phyloP scores from a whole-genome alignment of 2,113 vertebrate species.

The Sinocyclocheilus grahami region DNA sequence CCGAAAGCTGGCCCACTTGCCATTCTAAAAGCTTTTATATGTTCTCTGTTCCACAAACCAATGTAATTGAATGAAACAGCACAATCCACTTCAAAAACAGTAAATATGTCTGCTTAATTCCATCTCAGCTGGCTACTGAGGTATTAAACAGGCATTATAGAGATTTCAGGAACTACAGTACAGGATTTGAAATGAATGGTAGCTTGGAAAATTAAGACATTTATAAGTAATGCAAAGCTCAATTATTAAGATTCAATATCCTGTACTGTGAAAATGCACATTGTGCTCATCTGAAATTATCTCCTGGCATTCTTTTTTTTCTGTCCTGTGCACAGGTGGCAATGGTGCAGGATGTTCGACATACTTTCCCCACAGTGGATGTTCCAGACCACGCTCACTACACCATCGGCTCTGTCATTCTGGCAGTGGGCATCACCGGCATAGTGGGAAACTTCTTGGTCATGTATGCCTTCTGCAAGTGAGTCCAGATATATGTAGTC shows the following conservation, averaged over 20 bases:
- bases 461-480: slow-evolving; percentile 96
- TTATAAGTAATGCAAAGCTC: too few species aligned
- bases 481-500: slow-evolving; percentile 31
- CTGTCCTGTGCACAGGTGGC: slow-evolving; percentile 61
- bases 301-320: neutral
- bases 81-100: neutral
- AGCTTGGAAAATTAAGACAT: too few species aligned
- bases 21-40: slow-evolving; percentile 33
- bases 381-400: slow-evolving; percentile 92
- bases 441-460: slow-evolving; percentile 91
- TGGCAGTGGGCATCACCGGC: slow-evolving; percentile 91
- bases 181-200: neutral
- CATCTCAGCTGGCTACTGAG: slow-evolving; percentile 3
- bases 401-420: slow-evolving; percentile 84
- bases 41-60: neutral
- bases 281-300: slow-evolving; percentile 1
- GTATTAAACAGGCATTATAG: neutral
- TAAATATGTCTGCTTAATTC: neutral
- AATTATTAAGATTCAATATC: too few species aligned
- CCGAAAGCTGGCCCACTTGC: neutral
- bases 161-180: neutral
- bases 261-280: neutral
- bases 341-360: slow-evolving; percentile 49
- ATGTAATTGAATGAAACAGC: neutral
- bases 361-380: slow-evolving; percentile 84